phyloP scores from a whole-genome alignment of 2,113 vertebrate species.

The Hystrix brachyura region DNA sequence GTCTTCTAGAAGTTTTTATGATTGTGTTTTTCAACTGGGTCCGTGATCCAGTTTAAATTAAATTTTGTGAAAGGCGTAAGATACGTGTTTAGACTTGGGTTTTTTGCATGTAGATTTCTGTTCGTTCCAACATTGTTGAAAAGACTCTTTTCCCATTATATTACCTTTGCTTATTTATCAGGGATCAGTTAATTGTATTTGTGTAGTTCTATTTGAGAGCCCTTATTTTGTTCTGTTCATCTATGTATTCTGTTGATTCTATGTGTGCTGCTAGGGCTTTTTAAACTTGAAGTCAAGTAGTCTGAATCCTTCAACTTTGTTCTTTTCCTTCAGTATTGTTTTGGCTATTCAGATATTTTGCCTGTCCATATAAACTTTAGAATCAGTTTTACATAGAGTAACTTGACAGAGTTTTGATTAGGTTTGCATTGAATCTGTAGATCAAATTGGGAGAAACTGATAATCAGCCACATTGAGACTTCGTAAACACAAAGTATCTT shows the following conservation, averaged over 20 bases:
- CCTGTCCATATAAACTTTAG: neutral
- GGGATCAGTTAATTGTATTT: neutral
- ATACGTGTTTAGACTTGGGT: neutral
- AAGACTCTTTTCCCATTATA: neutral
- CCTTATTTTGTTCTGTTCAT: neutral
- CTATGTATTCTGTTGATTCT: neutral
- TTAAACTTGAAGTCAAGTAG: neutral
- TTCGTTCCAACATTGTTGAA: neutral
- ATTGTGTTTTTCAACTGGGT: neutral
- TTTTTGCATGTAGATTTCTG: neutral
- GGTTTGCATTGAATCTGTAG: neutral
- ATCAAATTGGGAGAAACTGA: neutral
- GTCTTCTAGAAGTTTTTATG: neutral
- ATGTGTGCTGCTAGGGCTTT: neutral
- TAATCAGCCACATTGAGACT: neutral
- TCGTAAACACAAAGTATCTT: neutral
- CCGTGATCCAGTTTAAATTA: neutral
- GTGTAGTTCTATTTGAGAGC: neutral
- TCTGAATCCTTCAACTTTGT: neutral
- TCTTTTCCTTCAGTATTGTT: neutral
- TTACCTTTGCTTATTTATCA: neutral
- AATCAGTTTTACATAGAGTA: neutral
- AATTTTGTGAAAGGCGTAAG: neutral
- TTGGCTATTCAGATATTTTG: neutral
- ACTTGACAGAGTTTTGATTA: neutral